phyloP scores from a whole-genome alignment of 2,797 vertebrate species.

The Falco peregrinus region DNA sequence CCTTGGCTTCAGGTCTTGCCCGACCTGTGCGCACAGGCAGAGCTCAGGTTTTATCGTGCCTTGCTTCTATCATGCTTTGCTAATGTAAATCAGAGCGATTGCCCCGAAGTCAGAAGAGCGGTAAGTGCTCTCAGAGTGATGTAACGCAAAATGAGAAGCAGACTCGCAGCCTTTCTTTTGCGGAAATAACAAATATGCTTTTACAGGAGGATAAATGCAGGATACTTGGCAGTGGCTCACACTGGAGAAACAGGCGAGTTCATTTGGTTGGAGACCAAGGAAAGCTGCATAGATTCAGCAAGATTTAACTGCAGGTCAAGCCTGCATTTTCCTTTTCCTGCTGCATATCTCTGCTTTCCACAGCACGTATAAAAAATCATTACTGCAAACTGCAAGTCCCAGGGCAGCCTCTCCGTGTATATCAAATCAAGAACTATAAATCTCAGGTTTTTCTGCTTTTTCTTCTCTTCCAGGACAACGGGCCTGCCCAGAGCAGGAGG shows the following conservation, averaged over 20 bases:
- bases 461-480: conserved; percentile 82
- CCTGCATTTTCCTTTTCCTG: not conserved
- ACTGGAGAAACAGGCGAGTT: not conserved
- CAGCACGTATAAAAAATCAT: not conserved
- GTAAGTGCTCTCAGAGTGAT: not conserved
- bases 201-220: not conserved
- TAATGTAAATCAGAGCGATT: not conserved
- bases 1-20: not conserved
- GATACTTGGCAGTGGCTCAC: not conserved
- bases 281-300: not conserved
- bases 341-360: not conserved
- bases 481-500: conserved; percentile 80
- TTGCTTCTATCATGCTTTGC: not conserved
- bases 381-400: not conserved
- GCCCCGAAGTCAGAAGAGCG: not conserved
- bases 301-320: not conserved
- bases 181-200: not conserved
- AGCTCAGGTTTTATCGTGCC: not conserved
- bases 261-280: not conserved
- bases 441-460: not conserved
- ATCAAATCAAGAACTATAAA: not conserved
- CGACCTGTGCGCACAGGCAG: rapidly evolving
- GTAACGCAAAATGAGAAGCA: not conserved
- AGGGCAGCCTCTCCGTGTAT: rapidly evolving
- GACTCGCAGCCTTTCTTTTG: not conserved